Conservation (phyloP, 1,140 invertebrate genomes). For the Vollenhovia emeryi region DNA sequence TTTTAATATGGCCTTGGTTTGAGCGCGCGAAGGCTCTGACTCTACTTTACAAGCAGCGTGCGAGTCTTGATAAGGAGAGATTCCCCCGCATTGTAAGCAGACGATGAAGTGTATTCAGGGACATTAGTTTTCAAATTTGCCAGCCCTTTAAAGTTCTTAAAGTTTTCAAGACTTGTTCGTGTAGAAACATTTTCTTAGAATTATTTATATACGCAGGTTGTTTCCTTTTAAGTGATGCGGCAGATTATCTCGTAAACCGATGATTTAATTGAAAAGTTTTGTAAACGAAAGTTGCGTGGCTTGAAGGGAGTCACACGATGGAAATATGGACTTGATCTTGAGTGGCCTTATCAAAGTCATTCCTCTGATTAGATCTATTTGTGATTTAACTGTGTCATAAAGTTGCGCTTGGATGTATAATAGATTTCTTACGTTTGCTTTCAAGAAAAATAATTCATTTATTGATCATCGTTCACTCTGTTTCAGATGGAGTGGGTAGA, state of each 20-base stretch:
- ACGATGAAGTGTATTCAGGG: not conserved
- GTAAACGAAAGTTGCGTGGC: no score
- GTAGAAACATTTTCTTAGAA: not conserved
- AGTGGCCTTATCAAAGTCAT: no score
- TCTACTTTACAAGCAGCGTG: slow-evolving; percentile 65
- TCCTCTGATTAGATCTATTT: not conserved
- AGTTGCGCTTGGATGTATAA: not conserved
- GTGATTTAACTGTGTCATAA: not conserved
- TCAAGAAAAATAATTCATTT: slow-evolving; percentile 10
- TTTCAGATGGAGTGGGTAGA: slow-evolving; percentile 66
- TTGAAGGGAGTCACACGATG: no score
- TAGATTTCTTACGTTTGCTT: not conserved
- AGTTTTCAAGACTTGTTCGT: not conserved
- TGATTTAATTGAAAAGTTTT: no score
- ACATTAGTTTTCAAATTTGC: not conserved
- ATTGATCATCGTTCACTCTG: not conserved
- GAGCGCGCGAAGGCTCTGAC: slow-evolving; percentile 78
- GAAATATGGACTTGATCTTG: no score
- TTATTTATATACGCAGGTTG: no score
- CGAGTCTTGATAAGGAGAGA: slow-evolving; percentile 55
- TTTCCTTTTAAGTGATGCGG: no score
- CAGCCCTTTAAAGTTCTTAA: not conserved
- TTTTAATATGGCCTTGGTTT: slow-evolving; percentile 81
- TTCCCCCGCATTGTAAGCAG: slow-evolving; percentile 63
- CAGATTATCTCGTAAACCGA: no score